Conservation (phyloP, 2,888 invertebrate genomes). For the Phytoseiulus persimilis region DNA sequence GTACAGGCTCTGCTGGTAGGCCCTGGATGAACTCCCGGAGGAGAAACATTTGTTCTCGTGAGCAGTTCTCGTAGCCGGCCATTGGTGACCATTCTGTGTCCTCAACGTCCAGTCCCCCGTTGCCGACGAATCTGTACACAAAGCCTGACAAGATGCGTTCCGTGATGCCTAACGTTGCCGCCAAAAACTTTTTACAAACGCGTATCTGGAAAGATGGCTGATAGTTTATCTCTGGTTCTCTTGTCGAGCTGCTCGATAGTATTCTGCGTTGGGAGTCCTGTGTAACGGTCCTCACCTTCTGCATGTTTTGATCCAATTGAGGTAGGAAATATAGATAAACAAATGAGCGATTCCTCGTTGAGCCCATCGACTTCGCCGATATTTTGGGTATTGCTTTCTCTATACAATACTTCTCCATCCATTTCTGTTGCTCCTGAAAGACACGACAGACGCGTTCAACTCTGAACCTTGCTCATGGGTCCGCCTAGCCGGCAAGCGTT, state of each 20-base stretch:
- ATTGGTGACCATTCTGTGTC: slow-evolving; percentile 30
- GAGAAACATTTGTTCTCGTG: slow-evolving; percentile 22
- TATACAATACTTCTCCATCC: slow-evolving; percentile 35
- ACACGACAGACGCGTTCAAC: background rate
- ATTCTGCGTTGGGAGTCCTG: no score
- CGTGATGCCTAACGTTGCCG: slow-evolving; percentile 37
- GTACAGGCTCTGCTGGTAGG: slow-evolving; percentile 12
- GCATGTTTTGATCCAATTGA: slow-evolving; percentile 15
- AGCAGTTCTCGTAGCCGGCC: slow-evolving; percentile 29
- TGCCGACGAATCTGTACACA: slow-evolving; percentile 30
- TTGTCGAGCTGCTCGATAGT: no score
- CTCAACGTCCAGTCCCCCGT: slow-evolving; percentile 13
- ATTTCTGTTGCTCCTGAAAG: slow-evolving; percentile 29
- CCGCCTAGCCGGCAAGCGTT: no score
- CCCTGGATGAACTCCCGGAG: slow-evolving; percentile 30
- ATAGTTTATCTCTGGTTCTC: background rate
- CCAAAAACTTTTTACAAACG: slow-evolving; percentile 31
- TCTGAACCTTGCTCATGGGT: no score
- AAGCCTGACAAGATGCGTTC: slow-evolving; percentile 33
- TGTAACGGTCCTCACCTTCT: slow-evolving; percentile 25
- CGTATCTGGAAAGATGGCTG: background rate
- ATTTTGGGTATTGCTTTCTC: slow-evolving; percentile 32
- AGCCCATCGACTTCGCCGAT: slow-evolving; percentile 21
- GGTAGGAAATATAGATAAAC: slow-evolving; percentile 30
- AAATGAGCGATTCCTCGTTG: slow-evolving; percentile 22